Evolutionary conservation across 2,113 vertebrate species (phyloP).

Genomic region (Epinephelus cyanopodus): DNA sequence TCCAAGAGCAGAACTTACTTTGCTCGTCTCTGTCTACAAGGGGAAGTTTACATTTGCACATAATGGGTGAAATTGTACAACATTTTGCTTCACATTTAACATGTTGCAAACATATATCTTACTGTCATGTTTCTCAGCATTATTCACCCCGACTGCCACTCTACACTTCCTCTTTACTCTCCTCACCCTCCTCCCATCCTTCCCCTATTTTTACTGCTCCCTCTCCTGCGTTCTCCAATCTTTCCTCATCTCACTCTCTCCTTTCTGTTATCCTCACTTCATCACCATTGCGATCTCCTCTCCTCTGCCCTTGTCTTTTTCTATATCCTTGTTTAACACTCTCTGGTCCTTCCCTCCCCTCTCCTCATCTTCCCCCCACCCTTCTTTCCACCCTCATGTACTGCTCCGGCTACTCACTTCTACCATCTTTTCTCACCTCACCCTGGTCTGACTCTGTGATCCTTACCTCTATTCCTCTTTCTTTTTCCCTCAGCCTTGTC

Average conservation of each 20-base stretch:
- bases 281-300: not conserved
- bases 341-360: not conserved
- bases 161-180: not conserved
- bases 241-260: not conserved
- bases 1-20: not conserved
- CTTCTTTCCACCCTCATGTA: not conserved
- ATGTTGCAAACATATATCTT: not conserved
- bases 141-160: not conserved
- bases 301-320: slow-evolving; percentile 10
- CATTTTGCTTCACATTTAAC: too few relatives aligned
- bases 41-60: not conserved
- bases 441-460: not conserved
- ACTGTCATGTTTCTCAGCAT: not conserved
- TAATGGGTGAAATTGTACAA: not conserved
- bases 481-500: not conserved
- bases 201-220: not conserved
- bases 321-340: not conserved
- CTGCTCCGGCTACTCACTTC: not conserved
- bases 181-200: not conserved
- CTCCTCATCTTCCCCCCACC: not conserved
- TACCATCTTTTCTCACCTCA: not conserved
- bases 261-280: not conserved
- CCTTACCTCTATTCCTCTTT: not conserved
- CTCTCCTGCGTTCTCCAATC: not conserved
- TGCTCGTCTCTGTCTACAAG: not conserved